phyloP scores from a whole-genome alignment of 2,888 invertebrate species.

The Onthophagus sagittarius region DNA sequence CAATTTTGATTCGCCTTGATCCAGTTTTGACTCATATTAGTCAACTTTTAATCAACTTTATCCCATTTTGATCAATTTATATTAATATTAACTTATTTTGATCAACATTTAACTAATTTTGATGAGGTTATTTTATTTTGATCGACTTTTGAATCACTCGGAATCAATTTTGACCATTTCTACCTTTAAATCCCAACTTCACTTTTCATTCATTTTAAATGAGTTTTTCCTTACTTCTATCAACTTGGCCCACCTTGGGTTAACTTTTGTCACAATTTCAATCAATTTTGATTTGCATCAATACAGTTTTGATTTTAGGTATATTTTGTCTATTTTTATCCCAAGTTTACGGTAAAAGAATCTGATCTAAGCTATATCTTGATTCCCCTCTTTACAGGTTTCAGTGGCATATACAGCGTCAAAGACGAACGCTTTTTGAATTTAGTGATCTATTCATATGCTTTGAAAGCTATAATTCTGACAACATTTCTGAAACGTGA shows the following conservation, averaged over 20 bases:
- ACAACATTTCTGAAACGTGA: slow-evolving; percentile 23
- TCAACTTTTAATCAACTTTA: too few species aligned
- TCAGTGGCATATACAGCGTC: slow-evolving; percentile 16
- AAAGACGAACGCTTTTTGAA: slow-evolving; percentile 16
- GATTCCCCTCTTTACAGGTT: slow-evolving; percentile 15
- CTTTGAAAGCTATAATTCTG: slow-evolving; percentile 18
- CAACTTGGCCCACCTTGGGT: slow-evolving; percentile 30
- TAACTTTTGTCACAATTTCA: slow-evolving; percentile 27
- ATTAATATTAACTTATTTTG: too few species aligned
- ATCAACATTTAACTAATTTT: too few species aligned
- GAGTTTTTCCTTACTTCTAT: slow-evolving; percentile 32
- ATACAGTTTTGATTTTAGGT: neutral
- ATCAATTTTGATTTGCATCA: slow-evolving; percentile 22
- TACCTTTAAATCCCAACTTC: too few species aligned
- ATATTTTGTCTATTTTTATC: slow-evolving; percentile 7
- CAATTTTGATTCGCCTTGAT: too few species aligned
- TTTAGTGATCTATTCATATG: slow-evolving; percentile 19
- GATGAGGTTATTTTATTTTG: too few species aligned
- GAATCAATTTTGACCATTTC: too few species aligned
- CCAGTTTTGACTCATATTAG: too few species aligned
- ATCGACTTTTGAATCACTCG: too few species aligned
- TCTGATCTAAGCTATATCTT: slow-evolving; percentile 14
- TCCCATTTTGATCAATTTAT: too few species aligned
- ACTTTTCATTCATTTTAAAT: too few species aligned
- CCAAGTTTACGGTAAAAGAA: slow-evolving; percentile 16